Conservation (phyloP, 2,888 invertebrate genomes). For the Notocelia uddmanniana region DNA sequence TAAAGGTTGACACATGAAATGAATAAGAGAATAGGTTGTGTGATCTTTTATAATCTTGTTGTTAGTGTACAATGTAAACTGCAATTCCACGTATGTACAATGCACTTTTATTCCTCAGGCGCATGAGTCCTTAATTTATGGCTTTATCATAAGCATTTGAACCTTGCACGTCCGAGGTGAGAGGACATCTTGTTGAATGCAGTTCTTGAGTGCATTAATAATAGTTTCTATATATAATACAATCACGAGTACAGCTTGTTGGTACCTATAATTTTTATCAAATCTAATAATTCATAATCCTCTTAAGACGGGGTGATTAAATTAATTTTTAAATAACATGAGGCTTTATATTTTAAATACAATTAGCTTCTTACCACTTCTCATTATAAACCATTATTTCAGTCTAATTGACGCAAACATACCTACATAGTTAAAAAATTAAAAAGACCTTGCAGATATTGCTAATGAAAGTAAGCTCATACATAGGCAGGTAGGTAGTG, state of each 20-base stretch:
- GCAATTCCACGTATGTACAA: not conserved
- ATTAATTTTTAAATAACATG: not conserved
- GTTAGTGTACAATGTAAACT: not conserved
- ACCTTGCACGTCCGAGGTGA: conserved; percentile 17
- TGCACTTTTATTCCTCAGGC: not conserved
- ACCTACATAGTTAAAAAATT: conserved; percentile 1
- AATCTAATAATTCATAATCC: not conserved
- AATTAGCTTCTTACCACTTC: not conserved
- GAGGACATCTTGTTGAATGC: conserved; percentile 18
- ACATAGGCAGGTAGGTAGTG: too few relatives aligned
- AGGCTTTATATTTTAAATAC: not conserved
- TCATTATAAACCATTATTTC: not conserved
- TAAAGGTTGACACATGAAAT: conserved; percentile 10
- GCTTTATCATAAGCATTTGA: conserved; percentile 25
- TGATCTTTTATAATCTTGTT: conserved; percentile 5
- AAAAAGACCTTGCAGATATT: not conserved
- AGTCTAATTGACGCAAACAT: not conserved
- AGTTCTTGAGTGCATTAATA: conserved; percentile 5
- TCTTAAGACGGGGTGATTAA: not conserved
- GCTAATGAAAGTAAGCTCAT: not conserved
- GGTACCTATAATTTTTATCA: not conserved
- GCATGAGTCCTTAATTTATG: conserved; percentile 18
- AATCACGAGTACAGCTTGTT: not conserved
- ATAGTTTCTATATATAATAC: not conserved
- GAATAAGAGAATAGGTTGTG: not conserved